phyloP scores from a whole-genome alignment of 2,888 invertebrate genomes.

The Rotaria socialis region DNA sequence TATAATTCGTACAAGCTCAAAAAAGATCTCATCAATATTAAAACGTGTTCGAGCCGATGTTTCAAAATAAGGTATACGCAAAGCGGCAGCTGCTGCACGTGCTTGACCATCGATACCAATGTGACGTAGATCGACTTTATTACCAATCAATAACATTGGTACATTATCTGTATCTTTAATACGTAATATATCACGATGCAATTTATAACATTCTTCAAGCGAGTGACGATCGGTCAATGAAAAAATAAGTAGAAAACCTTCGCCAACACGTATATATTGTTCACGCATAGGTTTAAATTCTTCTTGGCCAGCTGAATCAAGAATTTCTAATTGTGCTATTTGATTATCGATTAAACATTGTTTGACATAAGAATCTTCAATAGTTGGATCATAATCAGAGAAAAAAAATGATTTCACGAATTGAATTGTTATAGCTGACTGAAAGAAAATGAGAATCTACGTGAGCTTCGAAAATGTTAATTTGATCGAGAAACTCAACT shows the following conservation, averaged over 20 bases:
- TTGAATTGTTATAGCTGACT: slow-evolving; percentile 41
- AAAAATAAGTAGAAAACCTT: slow-evolving; percentile 89
- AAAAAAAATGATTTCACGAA: slow-evolving; percentile 85
- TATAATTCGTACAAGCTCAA: slow-evolving; percentile 45
- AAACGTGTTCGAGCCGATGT: slow-evolving; percentile 43
- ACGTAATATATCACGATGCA: slow-evolving; percentile 86
- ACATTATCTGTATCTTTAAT: slow-evolving; percentile 97
- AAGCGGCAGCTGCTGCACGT: not conserved
- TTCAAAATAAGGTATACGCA: slow-evolving; percentile 46
- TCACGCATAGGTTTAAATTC: slow-evolving; percentile 98
- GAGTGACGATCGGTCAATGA: slow-evolving; percentile 83
- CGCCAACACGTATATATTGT: slow-evolving; percentile 95
- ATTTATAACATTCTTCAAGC: slow-evolving; percentile 89
- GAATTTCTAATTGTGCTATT: slow-evolving; percentile 91
- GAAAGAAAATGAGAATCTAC: slow-evolving; percentile 59
- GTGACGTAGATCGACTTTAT: slow-evolving; percentile 79
- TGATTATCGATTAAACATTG: slow-evolving; percentile 96
- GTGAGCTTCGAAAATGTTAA: too few relatives aligned
- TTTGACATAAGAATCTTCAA: slow-evolving; percentile 76
- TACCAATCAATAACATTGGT: slow-evolving; percentile 88
- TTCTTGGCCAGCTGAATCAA: slow-evolving; percentile 94
- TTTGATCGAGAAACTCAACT: too few relatives aligned
- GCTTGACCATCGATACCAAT: slow-evolving; percentile 62
- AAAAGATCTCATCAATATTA: slow-evolving; percentile 46
- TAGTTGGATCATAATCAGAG: slow-evolving; percentile 96